Percentiles rank a stretch among this genome's conserved stretches.
Evolutionary conservation across 1,140 invertebrate genomes (phyloP).

Genomic region (Lethrus apterus): DNA sequence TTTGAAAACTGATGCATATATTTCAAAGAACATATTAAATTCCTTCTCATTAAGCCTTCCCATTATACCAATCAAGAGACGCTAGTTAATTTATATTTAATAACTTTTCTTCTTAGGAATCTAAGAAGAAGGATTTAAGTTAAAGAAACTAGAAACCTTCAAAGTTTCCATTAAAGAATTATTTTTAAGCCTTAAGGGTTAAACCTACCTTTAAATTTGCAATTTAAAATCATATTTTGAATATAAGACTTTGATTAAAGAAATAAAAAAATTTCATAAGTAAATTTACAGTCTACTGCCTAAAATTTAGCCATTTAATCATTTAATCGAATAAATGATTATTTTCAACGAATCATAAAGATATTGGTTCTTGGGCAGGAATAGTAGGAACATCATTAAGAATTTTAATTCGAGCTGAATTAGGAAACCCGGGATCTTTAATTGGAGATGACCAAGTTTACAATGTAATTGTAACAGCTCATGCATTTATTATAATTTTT

Average conservation of each 20-base stretch:
- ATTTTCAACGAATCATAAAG: conserved; percentile 67
- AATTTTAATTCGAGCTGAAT: conserved; percentile 59
- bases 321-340: conserved; percentile 44
- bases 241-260: conserved; percentile 44
- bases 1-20: too few species aligned
- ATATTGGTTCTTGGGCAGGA: conserved; percentile 62
- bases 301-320: conserved; percentile 48
- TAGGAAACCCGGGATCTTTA: conserved; percentile 51
- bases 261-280: conserved; percentile 43
- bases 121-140: conserved; percentile 53
- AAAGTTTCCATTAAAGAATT: conserved; percentile 47
- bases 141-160: conserved; percentile 52
- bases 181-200: conserved; percentile 42
- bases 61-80: too few species aligned
- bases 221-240: conserved; percentile 46
- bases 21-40: too few species aligned
- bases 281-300: conserved; percentile 51
- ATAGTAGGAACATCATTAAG: conserved; percentile 57
- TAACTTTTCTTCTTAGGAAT: too few species aligned
- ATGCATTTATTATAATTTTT: conserved; percentile 72
- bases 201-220: conserved; percentile 48
- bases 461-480: conserved; percentile 62
- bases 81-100: too few species aligned
- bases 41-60: too few species aligned
- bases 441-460: conserved; percentile 63